Evolutionary conservation across 2,113 vertebrate genomes (phyloP), one percentile per base, ranked within the genome.

Genomic region (Natator depressus): DNA sequence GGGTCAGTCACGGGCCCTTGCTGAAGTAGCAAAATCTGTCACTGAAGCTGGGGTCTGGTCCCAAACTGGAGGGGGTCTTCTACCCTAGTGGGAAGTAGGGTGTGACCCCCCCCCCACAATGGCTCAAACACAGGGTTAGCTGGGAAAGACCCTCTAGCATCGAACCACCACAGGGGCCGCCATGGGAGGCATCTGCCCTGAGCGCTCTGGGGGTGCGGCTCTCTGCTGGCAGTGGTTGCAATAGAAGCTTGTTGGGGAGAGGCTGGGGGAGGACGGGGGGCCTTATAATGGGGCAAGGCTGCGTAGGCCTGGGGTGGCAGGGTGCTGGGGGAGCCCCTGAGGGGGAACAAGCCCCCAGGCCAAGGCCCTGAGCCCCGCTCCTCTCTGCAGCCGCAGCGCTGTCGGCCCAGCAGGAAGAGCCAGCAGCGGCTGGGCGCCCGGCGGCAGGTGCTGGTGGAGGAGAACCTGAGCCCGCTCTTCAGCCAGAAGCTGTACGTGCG

Each of bases 391-490:
- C 95, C 93, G 88, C 82, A 59, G 14, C 96, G 50, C 35, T 96
- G 29, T 55, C 95, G 98, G 8, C 83, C 97, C 6, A 98, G 90
- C 83, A 98, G 98, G 89, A 90, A 55, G 16, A 98, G 98, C 98
- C 98, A 98, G 97, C 98, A 97, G 91, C 97, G 98, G 4, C 16
- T 98, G 84, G 96, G 97, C 1, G 95, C 98, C 11, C 16, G 38
- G 55, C 35, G 12, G 2, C 93, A 90, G 49, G 92, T 93, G 25
- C 95, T 97, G 2, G 79, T 98, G 5, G 98, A 99, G 84, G 98
- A 98, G 3, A 93, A 99, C 92, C 94, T 99, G 85, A 94, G 54
- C 2, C 93, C 85, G 22, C 98, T 99, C 78, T 99, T 99, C 5
- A 79, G 97, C 6, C 46, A 97, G 75, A 98, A 98, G 80, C 98